Evolutionary conservation across 1,140 invertebrate species (phyloP).

Genomic region (Arion vulgaris): DNA sequence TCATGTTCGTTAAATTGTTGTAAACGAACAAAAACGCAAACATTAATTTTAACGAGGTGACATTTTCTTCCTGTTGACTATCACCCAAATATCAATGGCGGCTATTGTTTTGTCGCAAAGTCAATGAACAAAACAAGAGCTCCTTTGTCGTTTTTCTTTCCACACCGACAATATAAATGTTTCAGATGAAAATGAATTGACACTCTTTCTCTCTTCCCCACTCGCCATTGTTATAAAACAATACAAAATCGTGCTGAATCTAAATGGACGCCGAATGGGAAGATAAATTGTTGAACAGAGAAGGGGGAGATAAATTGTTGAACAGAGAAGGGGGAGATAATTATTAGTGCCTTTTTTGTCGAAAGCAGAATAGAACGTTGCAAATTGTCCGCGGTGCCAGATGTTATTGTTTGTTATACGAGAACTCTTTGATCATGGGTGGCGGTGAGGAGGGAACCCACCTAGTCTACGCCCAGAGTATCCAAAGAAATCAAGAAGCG

Average conservation of each 20-base stretch:
- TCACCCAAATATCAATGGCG: not conserved
- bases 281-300: not conserved
- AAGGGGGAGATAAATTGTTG: not conserved
- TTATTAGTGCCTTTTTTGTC: not conserved
- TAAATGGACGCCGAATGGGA: not conserved
- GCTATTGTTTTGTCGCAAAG: not conserved
- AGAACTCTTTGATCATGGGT: constrained; percentile 14
- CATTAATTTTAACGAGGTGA: constrained; percentile 5
- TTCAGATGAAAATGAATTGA: not conserved
- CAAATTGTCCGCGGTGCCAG: not conserved
- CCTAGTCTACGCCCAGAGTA: not conserved
- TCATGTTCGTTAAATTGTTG: not conserved
- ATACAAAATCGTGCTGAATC: not conserved
- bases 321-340: not conserved
- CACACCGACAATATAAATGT: not conserved
- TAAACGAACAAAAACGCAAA: not conserved
- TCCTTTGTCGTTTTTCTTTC: not conserved
- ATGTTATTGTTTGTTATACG: constrained; percentile 7
- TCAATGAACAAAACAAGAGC: not conserved
- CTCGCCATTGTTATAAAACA: not conserved
- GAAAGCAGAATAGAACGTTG: not conserved
- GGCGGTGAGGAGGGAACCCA: not conserved
- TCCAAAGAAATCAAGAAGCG: not conserved
- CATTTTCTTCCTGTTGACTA: not conserved
- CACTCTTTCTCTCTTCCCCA: not conserved